phyloP scores from a whole-genome alignment of 2,113 vertebrate species.

The Centropus unirufus region DNA sequence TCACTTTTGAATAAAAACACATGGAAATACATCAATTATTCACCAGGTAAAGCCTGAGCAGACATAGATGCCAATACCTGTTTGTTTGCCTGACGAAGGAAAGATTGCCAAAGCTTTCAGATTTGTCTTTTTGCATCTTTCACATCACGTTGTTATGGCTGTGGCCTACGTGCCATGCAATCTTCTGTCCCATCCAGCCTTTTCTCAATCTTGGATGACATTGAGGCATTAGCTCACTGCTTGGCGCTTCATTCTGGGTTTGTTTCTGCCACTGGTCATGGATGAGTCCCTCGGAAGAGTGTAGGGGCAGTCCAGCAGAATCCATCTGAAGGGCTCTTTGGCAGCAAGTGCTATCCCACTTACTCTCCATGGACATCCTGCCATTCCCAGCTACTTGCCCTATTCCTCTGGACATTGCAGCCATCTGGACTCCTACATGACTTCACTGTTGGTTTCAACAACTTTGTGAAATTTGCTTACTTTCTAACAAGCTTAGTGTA shows the following conservation, averaged over 20 bases:
- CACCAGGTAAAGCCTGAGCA: constrained; percentile 62
- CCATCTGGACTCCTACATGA: background rate
- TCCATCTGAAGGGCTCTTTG: background rate
- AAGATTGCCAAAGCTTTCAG: background rate
- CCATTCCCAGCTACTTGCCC: background rate
- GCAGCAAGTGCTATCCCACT: background rate
- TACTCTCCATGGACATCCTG: background rate
- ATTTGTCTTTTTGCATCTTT: constrained; percentile 26
- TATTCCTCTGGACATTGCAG: background rate
- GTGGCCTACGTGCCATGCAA: background rate
- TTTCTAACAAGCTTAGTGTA: background rate
- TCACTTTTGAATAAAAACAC: constrained; percentile 65
- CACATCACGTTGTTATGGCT: rapidly evolving
- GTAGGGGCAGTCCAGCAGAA: background rate
- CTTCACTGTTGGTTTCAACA: background rate
- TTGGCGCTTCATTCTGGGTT: background rate
- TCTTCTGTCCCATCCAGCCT: background rate
- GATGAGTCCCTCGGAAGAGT: background rate
- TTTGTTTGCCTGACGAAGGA: constrained; percentile 48
- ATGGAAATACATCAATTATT: constrained; percentile 64
- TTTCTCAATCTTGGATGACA: background rate
- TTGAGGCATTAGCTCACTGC: background rate
- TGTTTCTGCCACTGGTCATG: background rate
- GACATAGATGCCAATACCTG: constrained; percentile 52
- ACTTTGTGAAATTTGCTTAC: background rate